Percentiles rank a stretch among this genome's conserved stretches.
Evolutionary conservation across 2,888 invertebrate genomes (phyloP).

Genomic region (Arrhopalites spinosus): DNA sequence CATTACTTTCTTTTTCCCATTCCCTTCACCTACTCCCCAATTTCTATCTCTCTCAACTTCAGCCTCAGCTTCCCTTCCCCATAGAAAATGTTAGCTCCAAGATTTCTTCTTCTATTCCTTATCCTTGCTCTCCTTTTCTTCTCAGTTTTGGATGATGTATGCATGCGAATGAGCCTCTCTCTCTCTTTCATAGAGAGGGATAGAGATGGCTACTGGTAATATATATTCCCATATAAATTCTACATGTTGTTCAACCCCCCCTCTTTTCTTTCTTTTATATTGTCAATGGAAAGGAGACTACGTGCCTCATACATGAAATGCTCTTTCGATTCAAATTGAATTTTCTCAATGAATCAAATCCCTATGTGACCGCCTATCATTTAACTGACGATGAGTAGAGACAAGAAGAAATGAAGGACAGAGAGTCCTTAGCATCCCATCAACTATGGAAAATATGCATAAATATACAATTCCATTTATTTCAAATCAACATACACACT

Average conservation of each 20-base stretch:
- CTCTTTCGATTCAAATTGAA: conserved; percentile 41
- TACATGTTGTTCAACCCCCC: too few species aligned
- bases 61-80: neutral
- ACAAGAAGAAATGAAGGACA: neutral
- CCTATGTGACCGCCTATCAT: conserved; percentile 6
- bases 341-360: conserved; percentile 38
- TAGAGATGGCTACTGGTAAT: neutral
- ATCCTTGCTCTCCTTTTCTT: neutral
- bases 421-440: neutral
- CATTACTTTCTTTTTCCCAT: conserved; percentile 7
- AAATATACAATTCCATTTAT: too few species aligned
- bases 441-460: too few species aligned
- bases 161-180: neutral
- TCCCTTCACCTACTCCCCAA: conserved; percentile 3
- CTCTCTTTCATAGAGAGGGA: too few species aligned
- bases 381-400: neutral
- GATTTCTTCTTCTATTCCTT: neutral
- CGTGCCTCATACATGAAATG: conserved; percentile 11
- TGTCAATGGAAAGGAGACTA: too few species aligned
- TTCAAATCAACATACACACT: too few species aligned
- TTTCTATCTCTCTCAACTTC: neutral
- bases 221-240: neutral
- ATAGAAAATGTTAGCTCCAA: neutral
- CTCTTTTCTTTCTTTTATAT: too few species aligned
- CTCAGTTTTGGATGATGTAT: neutral